These are phyloP conservation scores for Xylota sylvarum DNA, from an alignment of 2,888 invertebrate genomes.

Conservation along the genomic window DNA sequence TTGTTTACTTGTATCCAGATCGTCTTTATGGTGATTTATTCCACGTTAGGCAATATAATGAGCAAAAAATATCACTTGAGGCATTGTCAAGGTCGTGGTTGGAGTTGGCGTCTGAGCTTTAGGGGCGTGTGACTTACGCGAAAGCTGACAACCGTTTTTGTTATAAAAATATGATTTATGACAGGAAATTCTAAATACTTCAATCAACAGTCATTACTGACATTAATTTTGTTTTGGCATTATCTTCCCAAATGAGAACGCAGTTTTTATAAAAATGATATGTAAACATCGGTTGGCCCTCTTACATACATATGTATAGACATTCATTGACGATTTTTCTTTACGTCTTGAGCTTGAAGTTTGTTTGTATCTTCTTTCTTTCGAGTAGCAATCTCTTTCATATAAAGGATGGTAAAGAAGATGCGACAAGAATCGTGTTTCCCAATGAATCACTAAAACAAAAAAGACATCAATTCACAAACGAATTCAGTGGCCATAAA, in stretches of 20 bases:
- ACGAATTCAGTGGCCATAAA: neutral
- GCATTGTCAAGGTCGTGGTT: neutral
- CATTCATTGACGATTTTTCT: neutral
- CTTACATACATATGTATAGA: neutral
- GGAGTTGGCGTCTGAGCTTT: neutral
- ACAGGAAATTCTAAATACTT: neutral
- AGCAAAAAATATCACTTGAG: neutral
- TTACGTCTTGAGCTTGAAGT: neutral
- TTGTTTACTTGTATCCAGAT: neutral
- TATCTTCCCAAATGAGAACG: neutral
- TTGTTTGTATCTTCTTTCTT: neutral
- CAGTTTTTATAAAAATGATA: neutral
- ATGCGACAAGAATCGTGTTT: constrained; percentile 9
- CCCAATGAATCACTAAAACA: constrained; percentile 15
- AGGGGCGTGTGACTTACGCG: neutral
- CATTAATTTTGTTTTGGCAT: neutral
- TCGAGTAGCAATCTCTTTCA: neutral
- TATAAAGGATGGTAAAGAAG: neutral
- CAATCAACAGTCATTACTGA: neutral
- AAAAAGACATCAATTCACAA: neutral
- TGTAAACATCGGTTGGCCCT: neutral
- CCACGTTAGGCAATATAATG: neutral
- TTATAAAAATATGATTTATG: neutral
- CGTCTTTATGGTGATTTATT: neutral
- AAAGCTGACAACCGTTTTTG: neutral